Conservation (phyloP, 1,140 invertebrate genomes). For the Heliconius hermathena region DNA sequence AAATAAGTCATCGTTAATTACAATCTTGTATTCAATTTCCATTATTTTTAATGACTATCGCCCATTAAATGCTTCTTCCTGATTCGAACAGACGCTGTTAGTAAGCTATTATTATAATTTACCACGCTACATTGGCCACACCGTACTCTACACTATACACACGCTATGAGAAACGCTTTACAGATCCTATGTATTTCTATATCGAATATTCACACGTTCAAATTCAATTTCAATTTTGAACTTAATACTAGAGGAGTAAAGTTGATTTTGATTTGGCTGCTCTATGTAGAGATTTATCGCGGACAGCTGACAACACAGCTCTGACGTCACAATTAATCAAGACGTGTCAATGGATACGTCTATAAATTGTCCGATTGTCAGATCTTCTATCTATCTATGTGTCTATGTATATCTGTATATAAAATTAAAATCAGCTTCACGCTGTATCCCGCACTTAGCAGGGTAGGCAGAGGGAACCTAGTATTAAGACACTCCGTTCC, state of each 20-base stretch:
- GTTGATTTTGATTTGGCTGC: neutral
- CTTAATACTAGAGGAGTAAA: neutral
- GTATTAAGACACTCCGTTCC: too few relatives aligned
- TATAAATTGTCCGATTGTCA: slow-evolving; percentile 33
- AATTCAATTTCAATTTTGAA: neutral
- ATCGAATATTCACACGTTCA: slow-evolving; percentile 3
- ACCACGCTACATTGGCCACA: slow-evolving; percentile 36
- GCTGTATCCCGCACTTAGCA: too few relatives aligned
- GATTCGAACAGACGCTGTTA: slow-evolving; percentile 18
- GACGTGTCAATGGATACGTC: slow-evolving; percentile 40
- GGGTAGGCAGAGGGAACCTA: too few relatives aligned
- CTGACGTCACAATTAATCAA: slow-evolving; percentile 47
- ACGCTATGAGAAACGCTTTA: slow-evolving; percentile 34
- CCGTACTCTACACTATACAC: slow-evolving; percentile 13
- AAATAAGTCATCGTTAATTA: neutral
- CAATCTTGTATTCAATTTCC: neutral
- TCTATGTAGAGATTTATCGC: slow-evolving; percentile 34
- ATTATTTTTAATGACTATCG: neutral
- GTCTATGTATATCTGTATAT: neutral
- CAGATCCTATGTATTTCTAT: slow-evolving; percentile 19
- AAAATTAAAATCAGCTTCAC: too few relatives aligned
- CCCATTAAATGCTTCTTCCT: neutral
- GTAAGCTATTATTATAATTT: slow-evolving; percentile 40
- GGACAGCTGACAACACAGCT: slow-evolving; percentile 40
- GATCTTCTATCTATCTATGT: neutral